phyloP scores from a whole-genome alignment of 2,113 vertebrate species.

The Sphaerodactylus townsendi region DNA sequence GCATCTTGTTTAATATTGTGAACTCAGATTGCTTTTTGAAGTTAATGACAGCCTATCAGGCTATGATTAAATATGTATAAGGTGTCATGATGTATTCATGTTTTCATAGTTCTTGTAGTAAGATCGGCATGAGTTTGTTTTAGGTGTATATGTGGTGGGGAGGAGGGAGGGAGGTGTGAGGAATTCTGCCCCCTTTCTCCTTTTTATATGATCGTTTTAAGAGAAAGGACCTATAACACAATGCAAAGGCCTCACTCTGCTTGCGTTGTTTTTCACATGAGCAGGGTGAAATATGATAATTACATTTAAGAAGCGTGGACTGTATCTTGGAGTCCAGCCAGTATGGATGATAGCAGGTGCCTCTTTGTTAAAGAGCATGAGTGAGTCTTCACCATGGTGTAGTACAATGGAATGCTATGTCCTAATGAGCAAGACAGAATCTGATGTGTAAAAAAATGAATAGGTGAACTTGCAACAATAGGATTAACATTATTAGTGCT shows the following conservation, averaged over 20 bases:
- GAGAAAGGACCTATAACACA: slow-evolving; percentile 1
- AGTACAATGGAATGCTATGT: background rate
- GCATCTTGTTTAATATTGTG: slow-evolving; percentile 70
- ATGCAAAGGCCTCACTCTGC: background rate
- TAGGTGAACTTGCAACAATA: slow-evolving; percentile 11
- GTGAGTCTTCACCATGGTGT: background rate
- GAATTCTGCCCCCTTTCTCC: background rate
- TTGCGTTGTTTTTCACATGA: background rate
- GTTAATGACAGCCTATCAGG: slow-evolving; percentile 69
- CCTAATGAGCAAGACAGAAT: background rate
- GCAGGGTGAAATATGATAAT: background rate
- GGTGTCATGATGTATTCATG: slow-evolving; percentile 48
- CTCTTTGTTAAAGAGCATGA: background rate
- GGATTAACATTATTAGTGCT: background rate
- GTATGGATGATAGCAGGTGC: background rate
- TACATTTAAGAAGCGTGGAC: background rate
- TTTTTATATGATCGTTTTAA: slow-evolving; percentile 11
- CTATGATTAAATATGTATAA: slow-evolving; percentile 71
- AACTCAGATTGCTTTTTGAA: slow-evolving; percentile 64
- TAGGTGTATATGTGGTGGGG: background rate
- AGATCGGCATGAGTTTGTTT: slow-evolving; percentile 24
- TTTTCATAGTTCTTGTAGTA: slow-evolving; percentile 51
- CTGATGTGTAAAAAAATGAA: slow-evolving; percentile 12
- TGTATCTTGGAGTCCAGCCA: background rate
- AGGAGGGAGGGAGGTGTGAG: background rate